Evolutionary conservation across 2,797 vertebrate species (phyloP), one percentile per base, ranked within the genome.

Genomic region (Mustela erminea): DNA sequence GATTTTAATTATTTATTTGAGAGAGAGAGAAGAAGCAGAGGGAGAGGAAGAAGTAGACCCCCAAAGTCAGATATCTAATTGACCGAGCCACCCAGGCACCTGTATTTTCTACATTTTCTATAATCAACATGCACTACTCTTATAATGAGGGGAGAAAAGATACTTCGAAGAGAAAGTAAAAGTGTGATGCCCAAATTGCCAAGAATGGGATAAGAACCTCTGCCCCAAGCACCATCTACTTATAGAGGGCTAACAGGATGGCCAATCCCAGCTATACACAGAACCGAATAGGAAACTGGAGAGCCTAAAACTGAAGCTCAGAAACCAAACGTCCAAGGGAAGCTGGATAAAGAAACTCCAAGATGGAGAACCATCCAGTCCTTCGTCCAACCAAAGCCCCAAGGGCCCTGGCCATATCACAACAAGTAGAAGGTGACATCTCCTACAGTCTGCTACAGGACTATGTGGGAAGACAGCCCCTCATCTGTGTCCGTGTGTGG

Each of bases 81-180:
- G 43, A 49, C 15, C 77, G 25, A 74, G 72, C 13, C 25, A 43
- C 25, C 41, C 25, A 74, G 25, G 41, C 14, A 9, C 43, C 43
- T 46, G 66, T 68, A 35, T 38, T 68, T 68, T 35, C n/a, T 21
- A 68, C n/a, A 95, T 87, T 49, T 78, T 91, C 46, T 77, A 23
- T 58, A 89, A 66, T 78, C 46, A 66, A 41, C 23, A 87, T 56
- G 7, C 2, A 35, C 82, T 74, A 80, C 29, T 91, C 95, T 88
- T 88, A 81, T 38, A 72, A 84, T 70, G 18, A 92, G 46, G 8
- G 10, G 35, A 13, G 1, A 78, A 80, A 80, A 41, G 11, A 72
- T 87, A 78, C 75, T 93, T 85, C 72, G 81, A 87, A 93, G 56
- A 90, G 41, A 83, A 81, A 93, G 35, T 52, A 90, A 95, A 70